Base-by-base conservation (phyloP, 2,113 vertebrate species). In the Brevimyrus niger region DNA sequence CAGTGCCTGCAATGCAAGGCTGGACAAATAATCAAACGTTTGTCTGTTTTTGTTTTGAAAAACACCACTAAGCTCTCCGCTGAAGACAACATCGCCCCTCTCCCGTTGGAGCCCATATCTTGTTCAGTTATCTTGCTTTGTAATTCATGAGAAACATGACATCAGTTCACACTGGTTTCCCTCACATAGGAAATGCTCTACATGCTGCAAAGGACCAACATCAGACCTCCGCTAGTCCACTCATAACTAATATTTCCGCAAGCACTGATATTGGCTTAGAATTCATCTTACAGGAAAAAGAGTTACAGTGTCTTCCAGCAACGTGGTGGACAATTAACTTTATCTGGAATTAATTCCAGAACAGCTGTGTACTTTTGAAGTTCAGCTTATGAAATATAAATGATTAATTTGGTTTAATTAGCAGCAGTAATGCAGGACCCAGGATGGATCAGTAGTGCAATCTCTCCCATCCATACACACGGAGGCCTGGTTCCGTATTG, bases 311-410 rank as follows among this genome's bases (percentile, higher is more conserved):
- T 42, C 73, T 42, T 19, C 31, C 83, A 85, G 44, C 80, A 92
- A 91, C 84, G 92, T 92, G 94, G 92, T 86, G 80, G 89, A 93
- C 94, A 91, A 93, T 93, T 47, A 23, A 80, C 83, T 86, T 86
- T 13, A 47, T 86, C 47, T 27, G 44, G 31, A 47, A 86, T 86
- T 21, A 21, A 50, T 47, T 11, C 46, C 44, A 85, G 46, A 85
- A 50, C 44, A 48, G 83, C 83, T 86, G 19, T 86, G 35, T 42
- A 38, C 73, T 80, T 80, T 42, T 80, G 35, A 80, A 80, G 38
- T 80, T 35, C 3, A 42, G 35, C 73, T 80, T 42, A 80, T 42
- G 15, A 80, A 80, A 42, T 42, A 80, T 42, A 38, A 80, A 42
- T 80, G 73, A 80, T 80, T 80, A 80, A 80, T 80, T 80, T 80